phyloP scores from a whole-genome alignment of 2,113 vertebrate species.

The Hemibagrus wyckioides region DNA sequence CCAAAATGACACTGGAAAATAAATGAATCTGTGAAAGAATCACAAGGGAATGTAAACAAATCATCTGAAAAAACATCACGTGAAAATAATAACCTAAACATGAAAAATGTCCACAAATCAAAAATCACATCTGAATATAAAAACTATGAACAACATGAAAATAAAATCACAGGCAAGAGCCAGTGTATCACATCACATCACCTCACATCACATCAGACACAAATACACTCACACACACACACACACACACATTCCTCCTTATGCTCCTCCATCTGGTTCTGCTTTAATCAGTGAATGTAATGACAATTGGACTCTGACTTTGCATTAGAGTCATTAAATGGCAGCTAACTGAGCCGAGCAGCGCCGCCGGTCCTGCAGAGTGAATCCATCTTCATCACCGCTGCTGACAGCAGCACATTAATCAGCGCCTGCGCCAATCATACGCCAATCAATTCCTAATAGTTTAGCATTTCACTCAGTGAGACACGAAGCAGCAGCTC shows the following conservation, averaged over 20 bases:
- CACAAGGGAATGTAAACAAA: neutral
- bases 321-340: slow-evolving; percentile 49
- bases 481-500: slow-evolving; percentile 7
- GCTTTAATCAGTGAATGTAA: slow-evolving; percentile 34
- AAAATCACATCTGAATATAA: neutral
- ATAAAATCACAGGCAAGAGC: neutral
- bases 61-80: neutral
- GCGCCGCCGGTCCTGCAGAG: slow-evolving; percentile 14
- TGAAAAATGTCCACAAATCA: neutral
- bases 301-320: slow-evolving; percentile 40
- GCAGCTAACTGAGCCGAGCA: slow-evolving; percentile 29
- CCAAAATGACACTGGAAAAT: neutral
- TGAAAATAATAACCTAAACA: neutral
- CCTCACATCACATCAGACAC: neutral
- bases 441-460: slow-evolving; percentile 49
- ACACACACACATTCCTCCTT: slow-evolving; percentile 11
- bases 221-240: slow-evolving; percentile 15
- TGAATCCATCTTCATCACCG: slow-evolving; percentile 50
- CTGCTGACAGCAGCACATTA: slow-evolving; percentile 41
- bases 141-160: neutral
- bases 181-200: neutral
- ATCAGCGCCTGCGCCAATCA: slow-evolving; percentile 42
- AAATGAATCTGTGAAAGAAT: neutral
- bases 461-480: slow-evolving; percentile 34
- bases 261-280: slow-evolving; percentile 32